Evolutionary conservation across 2,888 invertebrate genomes (phyloP).

Genomic region (Xylota sylvarum): DNA sequence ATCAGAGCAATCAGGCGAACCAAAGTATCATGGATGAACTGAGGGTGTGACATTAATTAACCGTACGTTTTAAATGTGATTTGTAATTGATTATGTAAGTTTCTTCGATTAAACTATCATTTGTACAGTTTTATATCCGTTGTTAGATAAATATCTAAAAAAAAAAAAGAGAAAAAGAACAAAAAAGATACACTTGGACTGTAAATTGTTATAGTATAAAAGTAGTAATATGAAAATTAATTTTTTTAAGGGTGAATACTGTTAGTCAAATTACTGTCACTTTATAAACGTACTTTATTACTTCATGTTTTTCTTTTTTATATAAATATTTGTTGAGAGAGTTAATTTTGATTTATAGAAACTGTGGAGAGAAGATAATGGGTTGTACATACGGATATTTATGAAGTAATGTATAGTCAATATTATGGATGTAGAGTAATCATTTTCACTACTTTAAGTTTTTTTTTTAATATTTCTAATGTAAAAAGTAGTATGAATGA

Average conservation of each 20-base stretch:
- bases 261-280: conserved; percentile 75
- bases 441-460: conserved; percentile 33
- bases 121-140: conserved; percentile 56
- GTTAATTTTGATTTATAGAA: conserved; percentile 18
- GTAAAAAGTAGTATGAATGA: conserved; percentile 30
- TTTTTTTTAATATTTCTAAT: conserved; percentile 14
- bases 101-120: conserved; percentile 46
- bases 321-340: conserved; percentile 21
- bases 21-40: conserved; percentile 91
- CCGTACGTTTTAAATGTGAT: conserved; percentile 85
- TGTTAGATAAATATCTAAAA: conserved; percentile 51
- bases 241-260: conserved; percentile 55
- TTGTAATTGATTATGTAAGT: conserved; percentile 79
- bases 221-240: conserved; percentile 40
- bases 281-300: conserved; percentile 61
- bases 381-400: conserved; percentile 46
- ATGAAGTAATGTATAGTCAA: conserved; percentile 23
- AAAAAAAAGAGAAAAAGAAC: conserved; percentile 6
- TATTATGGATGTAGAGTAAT: conserved; percentile 30
- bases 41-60: conserved; percentile 91
- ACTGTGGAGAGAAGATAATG: conserved; percentile 32
- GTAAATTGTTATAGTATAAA: conserved; percentile 65
- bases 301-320: conserved; percentile 17
- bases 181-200: conserved; percentile 39
- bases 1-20: conserved; percentile 83